A percentile compares a stretch with the other conserved stretches of the same genome.
Evolutionary conservation across 2,797 vertebrate genomes (phyloP).

Genomic region (Cichlasoma orientale): DNA sequence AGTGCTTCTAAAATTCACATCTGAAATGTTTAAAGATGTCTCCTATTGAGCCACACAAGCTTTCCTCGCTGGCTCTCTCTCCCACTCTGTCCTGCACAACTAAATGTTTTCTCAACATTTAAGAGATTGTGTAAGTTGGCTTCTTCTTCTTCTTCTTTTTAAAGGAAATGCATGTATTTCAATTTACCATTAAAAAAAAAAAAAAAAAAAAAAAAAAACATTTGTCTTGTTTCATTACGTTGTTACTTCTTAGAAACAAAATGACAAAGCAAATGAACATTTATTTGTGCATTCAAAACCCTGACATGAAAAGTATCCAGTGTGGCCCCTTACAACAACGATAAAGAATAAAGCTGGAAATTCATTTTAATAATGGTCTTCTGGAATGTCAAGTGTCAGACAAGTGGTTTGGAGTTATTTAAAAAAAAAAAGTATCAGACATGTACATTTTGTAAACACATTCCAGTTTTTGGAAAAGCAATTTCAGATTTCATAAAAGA

Average conservation of each 20-base stretch:
- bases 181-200: slow-evolving; percentile 30
- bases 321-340: slow-evolving; percentile 24
- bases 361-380: background rate
- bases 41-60: slow-evolving; percentile 15
- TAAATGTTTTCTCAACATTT: slow-evolving; percentile 45
- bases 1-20: slow-evolving; percentile 17
- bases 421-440: slow-evolving; percentile 3
- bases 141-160: slow-evolving; percentile 13
- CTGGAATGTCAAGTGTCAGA: slow-evolving; percentile 18
- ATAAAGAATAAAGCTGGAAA: background rate
- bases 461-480: slow-evolving; percentile 4
- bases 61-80: slow-evolving; percentile 24
- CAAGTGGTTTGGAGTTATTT: background rate
- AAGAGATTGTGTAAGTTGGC: slow-evolving; percentile 48
- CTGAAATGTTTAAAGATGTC: background rate
- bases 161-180: slow-evolving; percentile 44
- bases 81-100: slow-evolving; percentile 30
- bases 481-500: slow-evolving; percentile 9
- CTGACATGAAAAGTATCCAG: slow-evolving; percentile 35
- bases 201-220: background rate
- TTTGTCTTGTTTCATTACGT: slow-evolving; percentile 13
- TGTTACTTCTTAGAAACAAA: slow-evolving; percentile 13
- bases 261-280: background rate
- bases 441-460: slow-evolving; percentile 35
- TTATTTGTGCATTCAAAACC: slow-evolving; percentile 42